Evolutionary conservation across 2,888 invertebrate genomes (phyloP), one percentile per base, ranked within the genome.

Genomic region (Cataglyphis albicans): DNA sequence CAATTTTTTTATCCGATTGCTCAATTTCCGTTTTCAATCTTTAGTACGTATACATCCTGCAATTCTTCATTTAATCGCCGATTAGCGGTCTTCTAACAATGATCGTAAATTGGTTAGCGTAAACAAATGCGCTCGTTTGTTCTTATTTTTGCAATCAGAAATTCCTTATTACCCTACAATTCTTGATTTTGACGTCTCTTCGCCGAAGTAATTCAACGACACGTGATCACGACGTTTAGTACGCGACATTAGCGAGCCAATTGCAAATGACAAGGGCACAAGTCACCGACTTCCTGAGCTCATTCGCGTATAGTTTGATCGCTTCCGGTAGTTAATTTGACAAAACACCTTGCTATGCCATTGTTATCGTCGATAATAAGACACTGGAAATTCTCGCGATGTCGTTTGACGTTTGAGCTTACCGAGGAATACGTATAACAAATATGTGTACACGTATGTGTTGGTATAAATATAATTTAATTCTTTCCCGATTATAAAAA

Each of bases 321-420:
- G 29, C 75, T 86, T 87, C 86, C 85, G 84, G 81, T 38, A 73
- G n/a, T 87, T 81, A 74, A 59, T 15, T 70, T 44, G 65, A 65
- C 67, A 38, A 73, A 84, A 73, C 61, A 73, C 63, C 68, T 87
- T 78, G 55, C 73, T 64, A 81, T 85, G 85, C 86, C 21, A 82
- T 84, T 65, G 84, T 81, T 82, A 61, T 84, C 85, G 76, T 21
- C 57, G 76, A 57, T 72, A 84, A 84, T 87, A 85, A 85, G 82
- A 75, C 48, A 48, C 10, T 35, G 73, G n/a, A n/a, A 61, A 44
- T 67, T 76, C 72, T 32, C 9, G 12, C 64, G 63, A 73, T 61
- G 76, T 64, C 68, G 70, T 25, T 29, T 29, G n/a, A 29, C 59
- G 12, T 78, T 68, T 44, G 7, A 59, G 48, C 70, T 18, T 18